Evolutionary conservation across 2,113 vertebrate genomes (phyloP).

Genomic region (Plecotus auritus): DNA sequence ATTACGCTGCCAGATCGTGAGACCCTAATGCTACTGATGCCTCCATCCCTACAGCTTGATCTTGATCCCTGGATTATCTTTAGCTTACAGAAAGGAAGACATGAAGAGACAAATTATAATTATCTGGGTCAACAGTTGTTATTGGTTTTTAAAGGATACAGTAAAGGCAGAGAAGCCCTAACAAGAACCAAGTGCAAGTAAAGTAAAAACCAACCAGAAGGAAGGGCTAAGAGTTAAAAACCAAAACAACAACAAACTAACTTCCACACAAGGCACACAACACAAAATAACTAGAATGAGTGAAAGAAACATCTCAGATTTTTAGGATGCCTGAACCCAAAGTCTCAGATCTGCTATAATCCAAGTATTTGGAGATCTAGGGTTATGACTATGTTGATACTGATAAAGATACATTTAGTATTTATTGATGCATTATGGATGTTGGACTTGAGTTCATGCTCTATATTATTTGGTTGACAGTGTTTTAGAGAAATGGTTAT

Average conservation of each 20-base stretch:
- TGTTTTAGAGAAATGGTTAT: constrained; percentile 25
- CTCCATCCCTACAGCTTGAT: neutral
- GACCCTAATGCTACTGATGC: neutral
- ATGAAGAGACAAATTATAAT: neutral
- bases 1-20: neutral
- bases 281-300: neutral
- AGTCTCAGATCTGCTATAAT: neutral
- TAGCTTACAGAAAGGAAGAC: neutral
- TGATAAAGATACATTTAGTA: neutral
- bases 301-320: neutral
- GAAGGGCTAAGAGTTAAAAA: neutral
- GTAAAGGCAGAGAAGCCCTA: constrained; percentile 13
- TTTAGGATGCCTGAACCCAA: neutral
- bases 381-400: neutral
- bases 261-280: neutral
- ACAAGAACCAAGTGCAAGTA: neutral
- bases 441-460: neutral
- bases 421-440: neutral
- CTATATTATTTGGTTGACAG: neutral
- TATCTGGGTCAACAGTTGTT: neutral
- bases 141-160: neutral
- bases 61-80: neutral
- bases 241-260: neutral
- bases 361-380: neutral
- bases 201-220: constrained; percentile 10